phyloP scores from a whole-genome alignment of 2,888 invertebrate genomes.

The Cosmopolites sordidus region DNA sequence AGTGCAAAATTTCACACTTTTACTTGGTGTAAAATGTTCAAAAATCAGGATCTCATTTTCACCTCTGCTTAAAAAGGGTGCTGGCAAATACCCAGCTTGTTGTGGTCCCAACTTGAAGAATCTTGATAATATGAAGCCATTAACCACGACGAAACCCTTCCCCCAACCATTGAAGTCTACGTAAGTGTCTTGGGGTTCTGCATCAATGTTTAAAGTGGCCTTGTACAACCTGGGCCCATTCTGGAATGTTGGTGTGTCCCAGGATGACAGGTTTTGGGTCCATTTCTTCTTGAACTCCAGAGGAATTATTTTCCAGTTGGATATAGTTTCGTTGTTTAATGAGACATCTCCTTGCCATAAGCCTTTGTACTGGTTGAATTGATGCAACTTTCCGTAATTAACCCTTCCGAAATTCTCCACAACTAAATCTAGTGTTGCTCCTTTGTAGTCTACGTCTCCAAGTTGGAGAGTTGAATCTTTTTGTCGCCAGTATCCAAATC shows the following conservation, averaged over 20 bases:
- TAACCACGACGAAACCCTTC: slow-evolving; percentile 80
- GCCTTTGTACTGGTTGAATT: slow-evolving; percentile 48
- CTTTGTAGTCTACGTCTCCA: slow-evolving; percentile 29
- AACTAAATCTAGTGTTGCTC: slow-evolving; percentile 46
- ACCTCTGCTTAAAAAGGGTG: slow-evolving; percentile 62
- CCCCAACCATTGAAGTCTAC: slow-evolving; percentile 77
- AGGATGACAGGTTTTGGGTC: slow-evolving; percentile 38
- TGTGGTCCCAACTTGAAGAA: slow-evolving; percentile 78
- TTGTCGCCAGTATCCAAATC: slow-evolving; percentile 49
- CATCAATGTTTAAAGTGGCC: slow-evolving; percentile 50
- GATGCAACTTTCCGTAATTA: slow-evolving; percentile 50
- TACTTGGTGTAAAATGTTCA: slow-evolving; percentile 41
- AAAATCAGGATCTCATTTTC: slow-evolving; percentile 43
- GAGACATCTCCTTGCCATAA: slow-evolving; percentile 48
- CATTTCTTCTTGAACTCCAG: slow-evolving; percentile 52
- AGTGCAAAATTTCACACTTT: slow-evolving; percentile 16
- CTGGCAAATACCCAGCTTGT: slow-evolving; percentile 77
- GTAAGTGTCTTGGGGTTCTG: slow-evolving; percentile 65
- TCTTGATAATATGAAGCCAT: slow-evolving; percentile 80
- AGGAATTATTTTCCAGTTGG: slow-evolving; percentile 50
- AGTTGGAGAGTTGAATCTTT: slow-evolving; percentile 40
- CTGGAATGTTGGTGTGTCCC: slow-evolving; percentile 68
- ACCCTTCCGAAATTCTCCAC: slow-evolving; percentile 80
- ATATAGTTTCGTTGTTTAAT: slow-evolving; percentile 45
- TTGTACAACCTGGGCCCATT: slow-evolving; percentile 61